Base-by-base conservation (phyloP, 2,113 vertebrate species). In the Hassar affinis region DNA sequence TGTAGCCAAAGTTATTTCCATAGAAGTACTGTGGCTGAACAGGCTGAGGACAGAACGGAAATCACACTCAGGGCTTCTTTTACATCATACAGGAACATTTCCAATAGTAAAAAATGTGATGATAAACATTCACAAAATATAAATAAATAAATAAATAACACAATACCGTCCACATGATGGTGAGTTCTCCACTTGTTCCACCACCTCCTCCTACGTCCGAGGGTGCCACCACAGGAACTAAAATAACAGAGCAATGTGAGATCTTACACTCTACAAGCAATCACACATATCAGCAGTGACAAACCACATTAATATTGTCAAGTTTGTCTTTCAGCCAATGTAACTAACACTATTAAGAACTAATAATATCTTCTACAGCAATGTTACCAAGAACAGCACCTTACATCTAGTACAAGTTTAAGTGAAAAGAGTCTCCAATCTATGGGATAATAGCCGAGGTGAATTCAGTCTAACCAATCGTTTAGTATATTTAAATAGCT, bases 201-300 rank as follows among this genome's bases (percentile, higher is more conserved):
- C 97, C 97, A 0, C 98, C 97, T 82, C 98, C 98, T 69, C 95
- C 93, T 2, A 99, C 94, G 87, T 97, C 95, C 71, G 97, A 98
- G 84, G 98, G 98, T 88, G 97, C 97, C 93, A 99, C 97, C 86
- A 95, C 95, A 89, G 98, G 98, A 92, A 92, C 98, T 99, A 90
- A 84, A 91, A 92, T 90, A 81, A 94, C 88, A 87, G 81, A 88
- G 85, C 85, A 90, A 92, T 78, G 74, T 82, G 89, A 51, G 84
- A 84, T 57, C 83, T 72, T 88, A 77, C 89, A 61, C 77, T 90
- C 88, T 85, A 81, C 76, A 64, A 62, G 82, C 77, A 84, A 62
- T 35, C 2, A n/a, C 7, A 3, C 86, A 89, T 59, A 85, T 20
- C 85, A 85, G 85, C 51, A 91, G 88, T 76, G 85, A 90, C 90